Conservation (phyloP, 2,113 vertebrate species). For the Actenoides hombroni region DNA sequence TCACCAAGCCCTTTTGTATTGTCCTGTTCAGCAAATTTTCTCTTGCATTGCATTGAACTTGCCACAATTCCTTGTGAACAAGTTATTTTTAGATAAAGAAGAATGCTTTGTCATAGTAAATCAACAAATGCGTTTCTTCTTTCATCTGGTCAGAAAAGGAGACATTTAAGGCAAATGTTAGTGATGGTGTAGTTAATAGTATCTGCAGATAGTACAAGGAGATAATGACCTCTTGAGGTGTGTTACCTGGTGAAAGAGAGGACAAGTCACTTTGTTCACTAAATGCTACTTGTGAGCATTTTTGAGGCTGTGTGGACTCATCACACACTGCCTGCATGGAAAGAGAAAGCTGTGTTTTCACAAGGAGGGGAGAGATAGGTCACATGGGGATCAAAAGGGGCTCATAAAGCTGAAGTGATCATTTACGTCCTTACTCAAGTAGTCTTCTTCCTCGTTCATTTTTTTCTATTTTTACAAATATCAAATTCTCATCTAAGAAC, state of each 20-base stretch:
- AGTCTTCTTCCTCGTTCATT: not conserved
- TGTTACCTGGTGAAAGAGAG: not conserved
- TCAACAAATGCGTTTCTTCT: not conserved
- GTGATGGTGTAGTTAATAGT: not conserved
- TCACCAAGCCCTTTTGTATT: not conserved
- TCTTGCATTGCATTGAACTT: not conserved
- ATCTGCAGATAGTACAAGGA: not conserved
- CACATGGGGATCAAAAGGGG: not conserved
- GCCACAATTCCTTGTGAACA: not conserved
- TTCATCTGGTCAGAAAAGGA: fast-evolving
- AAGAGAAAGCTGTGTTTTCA: not conserved
- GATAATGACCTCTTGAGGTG: not conserved
- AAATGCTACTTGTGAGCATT: not conserved
- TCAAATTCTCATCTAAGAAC: not conserved
- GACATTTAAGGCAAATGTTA: not conserved
- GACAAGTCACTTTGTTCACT: not conserved
- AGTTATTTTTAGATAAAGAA: not conserved
- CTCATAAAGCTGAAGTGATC: not conserved
- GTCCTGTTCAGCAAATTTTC: not conserved
- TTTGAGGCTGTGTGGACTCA: not conserved
- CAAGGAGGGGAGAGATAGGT: not conserved
- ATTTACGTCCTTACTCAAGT: not conserved
- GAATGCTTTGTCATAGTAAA: not conserved
- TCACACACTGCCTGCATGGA: not conserved
- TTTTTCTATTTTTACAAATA: not conserved